Percentiles rank a stretch among this genome's conserved stretches.
These are phyloP conservation scores for Nylanderia fulva DNA, from an alignment of 1,140 invertebrate species.

Conservation along the genomic window DNA sequence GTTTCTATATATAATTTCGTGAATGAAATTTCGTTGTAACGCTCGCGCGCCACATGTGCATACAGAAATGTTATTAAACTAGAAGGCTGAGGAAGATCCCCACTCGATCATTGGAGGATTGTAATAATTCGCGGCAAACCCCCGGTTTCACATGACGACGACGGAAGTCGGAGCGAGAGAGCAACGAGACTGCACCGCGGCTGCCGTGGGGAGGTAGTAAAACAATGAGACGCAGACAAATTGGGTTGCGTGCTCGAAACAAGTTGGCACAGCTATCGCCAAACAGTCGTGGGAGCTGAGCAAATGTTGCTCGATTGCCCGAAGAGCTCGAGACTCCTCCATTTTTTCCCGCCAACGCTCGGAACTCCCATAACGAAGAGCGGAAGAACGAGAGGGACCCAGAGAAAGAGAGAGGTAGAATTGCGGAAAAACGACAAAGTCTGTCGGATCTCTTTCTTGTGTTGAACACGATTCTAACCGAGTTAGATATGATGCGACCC, in stretches of 20 bases:
- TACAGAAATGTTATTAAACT: conserved; percentile 47
- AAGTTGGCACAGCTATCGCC: conserved; percentile 86
- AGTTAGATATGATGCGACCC: conserved; percentile 80
- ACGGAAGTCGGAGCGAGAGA: neutral
- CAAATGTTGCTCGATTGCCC: conserved; percentile 84
- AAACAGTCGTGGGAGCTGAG: conserved; percentile 84
- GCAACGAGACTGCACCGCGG: neutral
- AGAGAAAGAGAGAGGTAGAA: conserved; percentile 29
- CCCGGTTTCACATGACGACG: conserved; percentile 17
- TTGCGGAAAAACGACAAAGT: conserved; percentile 67
- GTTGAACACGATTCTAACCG: conserved; percentile 84
- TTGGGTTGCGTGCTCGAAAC: conserved; percentile 85
- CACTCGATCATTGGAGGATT: conserved; percentile 72
- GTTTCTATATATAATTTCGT: neutral
- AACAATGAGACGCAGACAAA: conserved; percentile 86
- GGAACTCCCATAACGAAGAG: conserved; percentile 24
- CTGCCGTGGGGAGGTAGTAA: conserved; percentile 63
- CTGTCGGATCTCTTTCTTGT: conserved; percentile 51
- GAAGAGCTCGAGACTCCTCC: conserved; percentile 72
- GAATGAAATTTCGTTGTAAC: neutral
- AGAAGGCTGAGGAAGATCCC: conserved; percentile 33
- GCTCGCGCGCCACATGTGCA: neutral
- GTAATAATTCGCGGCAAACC: conserved; percentile 66
- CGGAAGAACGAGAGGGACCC: conserved; percentile 34
- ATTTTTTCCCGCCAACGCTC: conserved; percentile 54